Percentiles rank a stretch among this genome's conserved stretches.
These are phyloP conservation scores for Smithornis capensis DNA, from an alignment of 2,113 vertebrate genomes.

Conservation along the genomic window DNA sequence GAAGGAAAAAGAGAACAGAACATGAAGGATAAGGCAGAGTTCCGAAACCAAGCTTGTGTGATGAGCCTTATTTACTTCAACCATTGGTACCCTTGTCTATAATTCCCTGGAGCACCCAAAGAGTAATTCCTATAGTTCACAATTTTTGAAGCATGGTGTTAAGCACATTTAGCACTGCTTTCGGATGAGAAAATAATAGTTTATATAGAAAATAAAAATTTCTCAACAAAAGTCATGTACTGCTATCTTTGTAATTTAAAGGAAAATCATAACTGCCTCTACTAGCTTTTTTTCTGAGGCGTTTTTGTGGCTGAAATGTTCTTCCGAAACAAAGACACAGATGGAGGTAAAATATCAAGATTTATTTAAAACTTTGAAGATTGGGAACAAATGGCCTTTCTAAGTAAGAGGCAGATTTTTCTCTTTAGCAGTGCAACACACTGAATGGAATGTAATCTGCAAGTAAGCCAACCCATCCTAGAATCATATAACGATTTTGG, in stretches of 20 bases:
- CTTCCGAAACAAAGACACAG: not conserved
- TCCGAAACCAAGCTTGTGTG: too few relatives aligned
- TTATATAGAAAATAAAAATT: not conserved
- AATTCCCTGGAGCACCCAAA: too few relatives aligned
- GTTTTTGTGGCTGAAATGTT: not conserved
- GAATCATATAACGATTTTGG: not conserved
- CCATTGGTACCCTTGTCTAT: too few relatives aligned
- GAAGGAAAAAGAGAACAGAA: too few relatives aligned
- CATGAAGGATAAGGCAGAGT: too few relatives aligned
- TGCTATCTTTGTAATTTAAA: not conserved
- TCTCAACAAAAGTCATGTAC: not conserved
- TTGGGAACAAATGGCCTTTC: not conserved
- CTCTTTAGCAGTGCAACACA: not conserved
- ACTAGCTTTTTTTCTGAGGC: not conserved
- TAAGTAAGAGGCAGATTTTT: not conserved
- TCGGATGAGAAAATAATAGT: not conserved
- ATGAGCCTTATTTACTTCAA: too few relatives aligned
- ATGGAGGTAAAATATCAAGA: not conserved
- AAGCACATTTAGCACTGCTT: not conserved
- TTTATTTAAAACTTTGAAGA: not conserved
- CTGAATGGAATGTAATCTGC: not conserved
- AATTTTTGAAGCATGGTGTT: not conserved
- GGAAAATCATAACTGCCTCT: not conserved
- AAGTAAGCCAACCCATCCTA: not conserved
- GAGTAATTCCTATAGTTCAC: too few relatives aligned